phyloP scores from a whole-genome alignment of 2,113 vertebrate species.

The Pomatostomus ruficeps region DNA sequence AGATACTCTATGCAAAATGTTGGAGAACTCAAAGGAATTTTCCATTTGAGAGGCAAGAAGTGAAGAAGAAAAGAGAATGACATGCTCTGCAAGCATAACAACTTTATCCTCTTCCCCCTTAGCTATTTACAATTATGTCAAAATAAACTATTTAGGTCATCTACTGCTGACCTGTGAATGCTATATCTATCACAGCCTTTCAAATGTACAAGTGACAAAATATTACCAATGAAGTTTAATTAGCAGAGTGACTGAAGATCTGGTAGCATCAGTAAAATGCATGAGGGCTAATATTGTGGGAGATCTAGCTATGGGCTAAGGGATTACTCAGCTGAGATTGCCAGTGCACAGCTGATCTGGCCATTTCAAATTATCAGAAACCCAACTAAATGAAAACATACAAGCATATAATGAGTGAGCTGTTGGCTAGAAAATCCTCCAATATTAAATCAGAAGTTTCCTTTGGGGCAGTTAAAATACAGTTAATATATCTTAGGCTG shows the following conservation, averaged over 20 bases:
- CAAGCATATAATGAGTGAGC: constrained; percentile 3
- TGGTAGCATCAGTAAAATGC: neutral
- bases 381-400: constrained; percentile 31
- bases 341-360: constrained; percentile 3
- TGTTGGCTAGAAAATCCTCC: constrained; percentile 21
- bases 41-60: neutral
- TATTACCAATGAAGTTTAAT: neutral
- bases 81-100: neutral
- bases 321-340: constrained; percentile 6
- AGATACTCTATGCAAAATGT: neutral
- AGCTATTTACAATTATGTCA: neutral
- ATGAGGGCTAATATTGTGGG: neutral
- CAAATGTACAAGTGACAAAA: neutral
- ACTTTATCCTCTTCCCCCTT: neutral
- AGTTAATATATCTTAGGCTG: neutral
- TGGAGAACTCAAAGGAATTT: neutral
- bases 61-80: neutral
- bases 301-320: constrained; percentile 4
- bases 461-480: constrained; percentile 32
- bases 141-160: neutral
- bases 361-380: constrained; percentile 37
- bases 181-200: neutral
- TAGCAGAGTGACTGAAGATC: neutral
- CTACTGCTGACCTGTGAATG: neutral
- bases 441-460: constrained; percentile 38